Percentiles rank a stretch among this genome's conserved stretches.
phyloP scores from a whole-genome alignment of 35 echinoderm and acorn worm species.

The Strongylocentrotus purpuratus region DNA sequence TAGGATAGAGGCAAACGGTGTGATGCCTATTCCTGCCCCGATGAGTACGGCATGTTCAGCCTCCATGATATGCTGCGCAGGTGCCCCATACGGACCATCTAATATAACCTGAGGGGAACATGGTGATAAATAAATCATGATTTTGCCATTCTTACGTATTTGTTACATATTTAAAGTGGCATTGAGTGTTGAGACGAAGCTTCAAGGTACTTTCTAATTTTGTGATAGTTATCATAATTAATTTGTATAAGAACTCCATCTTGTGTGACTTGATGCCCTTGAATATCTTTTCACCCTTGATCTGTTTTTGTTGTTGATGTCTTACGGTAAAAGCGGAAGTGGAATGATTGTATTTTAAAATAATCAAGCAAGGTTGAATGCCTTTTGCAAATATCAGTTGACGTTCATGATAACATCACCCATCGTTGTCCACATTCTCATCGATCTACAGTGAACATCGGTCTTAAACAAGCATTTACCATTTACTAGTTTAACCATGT shows the following conservation, averaged over 20 bases:
- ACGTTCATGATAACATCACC: background rate
- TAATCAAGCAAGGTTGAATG: background rate
- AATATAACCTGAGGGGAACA: constrained; percentile 60
- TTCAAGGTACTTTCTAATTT: background rate
- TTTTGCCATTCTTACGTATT: background rate
- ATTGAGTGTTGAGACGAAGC: background rate
- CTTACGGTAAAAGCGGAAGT: too few species aligned
- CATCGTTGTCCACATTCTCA: too few species aligned
- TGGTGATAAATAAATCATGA: background rate
- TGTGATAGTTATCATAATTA: background rate
- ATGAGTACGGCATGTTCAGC: constrained; percentile 91
- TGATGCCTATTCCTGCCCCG: constrained; percentile 89
- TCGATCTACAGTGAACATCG: too few species aligned
- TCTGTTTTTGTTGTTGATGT: background rate
- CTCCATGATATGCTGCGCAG: constrained; percentile 89
- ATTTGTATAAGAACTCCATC: background rate
- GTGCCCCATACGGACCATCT: constrained; percentile 91
- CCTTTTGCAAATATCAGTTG: background rate
- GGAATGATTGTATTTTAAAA: too few species aligned
- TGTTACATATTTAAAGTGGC: background rate
- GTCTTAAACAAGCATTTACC: too few species aligned
- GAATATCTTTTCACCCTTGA: background rate
- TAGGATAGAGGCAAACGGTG: constrained; percentile 96
- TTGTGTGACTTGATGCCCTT: background rate
- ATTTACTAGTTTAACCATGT: too few species aligned